Evolutionary conservation across 1,140 invertebrate genomes (phyloP).

Genomic region (Parapsyche elsis): DNA sequence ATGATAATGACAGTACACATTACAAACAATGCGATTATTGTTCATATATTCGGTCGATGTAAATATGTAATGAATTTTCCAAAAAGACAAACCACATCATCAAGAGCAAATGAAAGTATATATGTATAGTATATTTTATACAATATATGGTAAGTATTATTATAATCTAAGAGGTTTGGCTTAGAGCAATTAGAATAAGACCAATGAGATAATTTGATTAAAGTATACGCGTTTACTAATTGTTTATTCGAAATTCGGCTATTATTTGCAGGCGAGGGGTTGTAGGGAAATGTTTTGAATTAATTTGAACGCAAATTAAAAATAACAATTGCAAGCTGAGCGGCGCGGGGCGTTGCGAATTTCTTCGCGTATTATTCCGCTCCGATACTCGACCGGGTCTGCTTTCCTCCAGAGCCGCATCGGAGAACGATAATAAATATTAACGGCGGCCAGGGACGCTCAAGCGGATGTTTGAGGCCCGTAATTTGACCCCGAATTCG

Average conservation of each 20-base stretch:
- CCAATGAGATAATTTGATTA: background rate
- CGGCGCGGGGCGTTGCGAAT: background rate
- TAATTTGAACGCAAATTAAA: constrained; percentile 43
- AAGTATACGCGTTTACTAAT: background rate
- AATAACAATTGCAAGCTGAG: constrained; percentile 39
- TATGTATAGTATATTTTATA: too few species aligned
- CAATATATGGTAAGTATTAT: too few species aligned
- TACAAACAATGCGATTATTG: background rate
- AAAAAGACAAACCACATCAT: too few species aligned
- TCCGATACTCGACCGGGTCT: constrained; percentile 18
- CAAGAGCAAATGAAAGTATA: too few species aligned
- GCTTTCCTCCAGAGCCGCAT: background rate
- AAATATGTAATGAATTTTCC: too few species aligned
- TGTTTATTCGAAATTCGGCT: constrained; percentile 26
- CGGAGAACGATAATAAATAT: constrained; percentile 32
- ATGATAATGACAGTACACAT: background rate
- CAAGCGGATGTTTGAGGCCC: background rate
- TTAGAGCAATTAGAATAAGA: background rate
- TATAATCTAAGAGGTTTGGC: background rate
- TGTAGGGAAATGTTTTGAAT: constrained; percentile 41
- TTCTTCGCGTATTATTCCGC: constrained; percentile 30
- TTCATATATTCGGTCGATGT: too few species aligned
- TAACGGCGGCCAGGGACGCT: background rate
- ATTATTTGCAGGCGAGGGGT: constrained; percentile 3
- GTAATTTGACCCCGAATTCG: background rate